Percentiles rank a stretch among this genome's conserved stretches.
Conservation (phyloP, 1,140 invertebrate species). For the Drosophila guanche region DNA sequence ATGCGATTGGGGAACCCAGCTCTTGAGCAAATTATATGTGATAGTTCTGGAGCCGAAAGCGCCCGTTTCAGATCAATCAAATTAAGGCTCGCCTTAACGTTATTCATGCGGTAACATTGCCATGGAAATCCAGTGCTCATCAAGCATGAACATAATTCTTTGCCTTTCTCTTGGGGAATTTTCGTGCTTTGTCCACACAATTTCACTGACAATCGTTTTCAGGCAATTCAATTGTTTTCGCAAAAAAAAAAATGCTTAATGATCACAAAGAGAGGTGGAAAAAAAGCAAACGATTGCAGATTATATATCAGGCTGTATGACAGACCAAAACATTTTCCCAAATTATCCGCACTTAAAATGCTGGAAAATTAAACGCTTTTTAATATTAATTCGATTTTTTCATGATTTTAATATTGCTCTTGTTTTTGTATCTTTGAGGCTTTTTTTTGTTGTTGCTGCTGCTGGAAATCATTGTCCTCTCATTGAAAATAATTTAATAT, state of each 20-base stretch:
- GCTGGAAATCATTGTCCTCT: conserved; percentile 68
- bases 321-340: conserved; percentile 4
- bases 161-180: conserved; percentile 3
- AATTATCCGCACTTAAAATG: conserved; percentile 41
- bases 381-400: conserved; percentile 77
- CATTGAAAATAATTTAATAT: conserved; percentile 79
- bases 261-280: conserved; percentile 44
- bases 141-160: conserved; percentile 54
- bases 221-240: conserved; percentile 67
- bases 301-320: conserved; percentile 65
- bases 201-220: conserved; percentile 62
- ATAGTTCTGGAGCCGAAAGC: conserved; percentile 13
- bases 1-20: neutral
- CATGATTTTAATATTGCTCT: conserved; percentile 50
- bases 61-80: neutral
- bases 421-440: conserved; percentile 51
- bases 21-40: conserved; percentile 60
- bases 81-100: conserved; percentile 3
- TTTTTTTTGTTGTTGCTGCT: conserved; percentile 36
- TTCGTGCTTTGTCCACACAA: conserved; percentile 63
- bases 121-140: conserved; percentile 44
- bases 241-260: conserved; percentile 66
- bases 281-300: conserved; percentile 64
- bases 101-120: conserved; percentile 2
- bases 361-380: conserved; percentile 77